phyloP scores from a whole-genome alignment of 2,113 vertebrate species.

The Calyptommatus sinebrachiatus region DNA sequence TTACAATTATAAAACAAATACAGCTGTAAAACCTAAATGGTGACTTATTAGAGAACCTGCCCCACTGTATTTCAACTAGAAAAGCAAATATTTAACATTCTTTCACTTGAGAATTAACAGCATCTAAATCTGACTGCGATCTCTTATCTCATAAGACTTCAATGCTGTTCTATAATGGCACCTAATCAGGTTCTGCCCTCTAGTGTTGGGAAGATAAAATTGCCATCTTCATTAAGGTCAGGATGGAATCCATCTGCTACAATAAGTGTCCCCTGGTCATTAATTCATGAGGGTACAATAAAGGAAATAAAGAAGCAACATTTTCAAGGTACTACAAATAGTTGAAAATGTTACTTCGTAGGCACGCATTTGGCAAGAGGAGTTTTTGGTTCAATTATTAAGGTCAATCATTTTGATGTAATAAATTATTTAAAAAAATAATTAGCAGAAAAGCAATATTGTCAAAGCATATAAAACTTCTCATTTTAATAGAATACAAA shows the following conservation, averaged over 20 bases:
- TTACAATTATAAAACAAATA: conserved; percentile 41
- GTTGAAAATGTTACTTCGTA: not conserved
- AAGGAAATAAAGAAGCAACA: conserved; percentile 3
- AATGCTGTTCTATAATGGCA: conserved; percentile 65
- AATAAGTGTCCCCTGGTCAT: conserved; percentile 48
- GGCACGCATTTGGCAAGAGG: not conserved
- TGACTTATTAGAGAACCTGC: conserved; percentile 12
- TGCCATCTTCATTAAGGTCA: conserved; percentile 33
- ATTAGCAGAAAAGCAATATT: not conserved
- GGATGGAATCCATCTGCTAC: conserved; percentile 32
- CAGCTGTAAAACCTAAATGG: not conserved
- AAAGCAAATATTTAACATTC: conserved; percentile 36
- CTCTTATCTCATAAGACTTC: conserved; percentile 40
- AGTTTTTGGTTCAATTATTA: conserved; percentile 17
- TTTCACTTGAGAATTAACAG: conserved; percentile 53
- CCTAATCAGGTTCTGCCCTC: conserved; percentile 77
- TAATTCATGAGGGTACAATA: conserved; percentile 25
- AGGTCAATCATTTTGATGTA: not conserved
- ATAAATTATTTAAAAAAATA: conserved; percentile 13
- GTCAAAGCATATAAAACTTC: not conserved
- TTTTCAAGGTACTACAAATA: not conserved
- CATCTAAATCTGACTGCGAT: conserved; percentile 58
- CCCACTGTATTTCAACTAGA: conserved; percentile 32
- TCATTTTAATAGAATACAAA: conserved; percentile 8
- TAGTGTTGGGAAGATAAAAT: conserved; percentile 80